Evolutionary conservation across 2,797 vertebrate species (phyloP).

Genomic region (Euthynnus affinis): DNA sequence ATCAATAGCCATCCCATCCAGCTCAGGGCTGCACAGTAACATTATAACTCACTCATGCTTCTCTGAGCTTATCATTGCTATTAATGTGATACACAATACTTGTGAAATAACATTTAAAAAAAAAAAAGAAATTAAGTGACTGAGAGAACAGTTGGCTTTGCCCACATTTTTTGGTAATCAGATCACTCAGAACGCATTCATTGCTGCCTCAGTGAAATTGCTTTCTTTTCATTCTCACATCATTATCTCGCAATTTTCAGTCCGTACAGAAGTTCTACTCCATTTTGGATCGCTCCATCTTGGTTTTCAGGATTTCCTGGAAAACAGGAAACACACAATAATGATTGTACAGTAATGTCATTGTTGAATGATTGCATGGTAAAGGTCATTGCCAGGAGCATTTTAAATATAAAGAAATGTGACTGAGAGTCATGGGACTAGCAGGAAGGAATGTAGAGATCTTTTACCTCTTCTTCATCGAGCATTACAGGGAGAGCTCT

Average conservation of each 20-base stretch:
- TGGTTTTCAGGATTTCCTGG: conserved; percentile 96
- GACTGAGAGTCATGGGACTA: conserved; percentile 61
- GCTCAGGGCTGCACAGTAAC: not conserved
- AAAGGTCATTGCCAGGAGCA: not conserved
- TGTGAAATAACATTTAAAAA: conserved; percentile 36
- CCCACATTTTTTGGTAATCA: conserved; percentile 64
- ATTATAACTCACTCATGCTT: conserved; percentile 20
- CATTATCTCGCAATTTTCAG: not conserved
- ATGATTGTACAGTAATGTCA: not conserved
- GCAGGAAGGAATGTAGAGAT: conserved; percentile 8
- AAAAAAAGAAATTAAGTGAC: conserved; percentile 31
- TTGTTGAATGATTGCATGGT: conserved; percentile 7
- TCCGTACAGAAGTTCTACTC: conserved; percentile 80
- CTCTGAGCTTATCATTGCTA: conserved; percentile 24
- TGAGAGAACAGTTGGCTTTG: conserved; percentile 44
- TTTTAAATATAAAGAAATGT: conserved; percentile 50
- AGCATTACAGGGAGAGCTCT: conserved; percentile 86
- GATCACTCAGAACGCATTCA: conserved; percentile 45
- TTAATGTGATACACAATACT: conserved; percentile 31
- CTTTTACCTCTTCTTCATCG: conserved; percentile 86
- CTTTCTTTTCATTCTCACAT: conserved; percentile 36
- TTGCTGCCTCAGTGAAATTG: conserved; percentile 46
- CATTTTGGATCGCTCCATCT: conserved; percentile 98
- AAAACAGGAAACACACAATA: conserved; percentile 25
- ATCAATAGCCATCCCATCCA: conserved; percentile 21